Conservation (phyloP, 1,140 invertebrate species). For the Pachypeltis micranthus region DNA sequence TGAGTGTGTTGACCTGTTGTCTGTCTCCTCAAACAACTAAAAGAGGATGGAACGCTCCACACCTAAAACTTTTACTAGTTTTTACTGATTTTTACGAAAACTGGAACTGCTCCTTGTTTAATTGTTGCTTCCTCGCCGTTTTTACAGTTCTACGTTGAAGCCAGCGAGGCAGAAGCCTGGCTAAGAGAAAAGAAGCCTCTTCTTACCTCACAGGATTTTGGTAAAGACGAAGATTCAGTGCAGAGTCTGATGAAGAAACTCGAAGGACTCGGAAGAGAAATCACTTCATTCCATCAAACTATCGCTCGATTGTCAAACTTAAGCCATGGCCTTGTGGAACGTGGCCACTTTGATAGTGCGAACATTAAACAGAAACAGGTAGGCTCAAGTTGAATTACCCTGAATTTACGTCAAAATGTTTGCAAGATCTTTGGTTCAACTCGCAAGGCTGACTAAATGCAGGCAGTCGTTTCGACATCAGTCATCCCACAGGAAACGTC, state of each 20-base stretch:
- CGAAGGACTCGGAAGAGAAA: constrained; percentile 66
- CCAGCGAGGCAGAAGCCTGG: constrained; percentile 75
- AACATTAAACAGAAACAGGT: constrained; percentile 57
- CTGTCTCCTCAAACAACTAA: too few species aligned
- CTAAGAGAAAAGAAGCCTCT: constrained; percentile 69
- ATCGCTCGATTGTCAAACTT: constrained; percentile 54
- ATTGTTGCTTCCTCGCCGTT: too few species aligned
- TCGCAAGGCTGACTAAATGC: too few species aligned
- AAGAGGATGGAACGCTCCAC: too few species aligned
- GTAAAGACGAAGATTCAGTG: constrained; percentile 79
- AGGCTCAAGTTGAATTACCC: constrained; percentile 18
- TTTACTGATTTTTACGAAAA: too few species aligned
- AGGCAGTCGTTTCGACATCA: too few species aligned
- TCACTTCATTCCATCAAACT: constrained; percentile 54
- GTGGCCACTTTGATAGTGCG: constrained; percentile 65
- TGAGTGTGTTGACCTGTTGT: too few species aligned
- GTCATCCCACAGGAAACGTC: too few species aligned
- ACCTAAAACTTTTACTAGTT: too few species aligned
- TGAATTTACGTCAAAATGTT: too few species aligned
- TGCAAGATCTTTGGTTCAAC: too few species aligned
- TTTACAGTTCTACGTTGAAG: constrained; percentile 70
- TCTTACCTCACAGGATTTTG: constrained; percentile 61
- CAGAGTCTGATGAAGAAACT: constrained; percentile 65
- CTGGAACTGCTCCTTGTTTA: background rate
- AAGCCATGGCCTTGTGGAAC: constrained; percentile 51